Percentiles rank a stretch among this genome's conserved stretches.
Evolutionary conservation across 23 tunicate species (phyloP).

Genomic region (Oikopleura vanhoeffeni): DNA sequence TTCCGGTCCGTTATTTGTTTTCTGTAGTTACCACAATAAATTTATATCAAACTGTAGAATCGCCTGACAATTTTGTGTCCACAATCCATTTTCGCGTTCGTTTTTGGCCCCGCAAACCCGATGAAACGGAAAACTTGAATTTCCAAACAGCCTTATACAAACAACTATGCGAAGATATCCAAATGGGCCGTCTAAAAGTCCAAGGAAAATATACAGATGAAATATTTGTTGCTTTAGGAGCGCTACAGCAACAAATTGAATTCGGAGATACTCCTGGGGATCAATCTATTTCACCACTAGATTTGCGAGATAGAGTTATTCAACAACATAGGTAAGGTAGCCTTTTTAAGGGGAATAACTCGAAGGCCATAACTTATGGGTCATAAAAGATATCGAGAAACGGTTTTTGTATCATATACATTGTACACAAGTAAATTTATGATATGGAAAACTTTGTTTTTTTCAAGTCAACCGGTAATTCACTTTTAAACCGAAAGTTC

Average conservation of each 20-base stretch:
- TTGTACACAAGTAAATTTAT: too few species aligned
- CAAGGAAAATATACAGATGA: not conserved
- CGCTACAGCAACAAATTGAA: not conserved
- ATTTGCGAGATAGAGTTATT: not conserved
- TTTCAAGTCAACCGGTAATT: too few species aligned
- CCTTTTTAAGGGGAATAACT: too few species aligned
- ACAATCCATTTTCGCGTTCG: not conserved
- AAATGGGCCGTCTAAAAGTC: not conserved
- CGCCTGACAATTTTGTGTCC: not conserved
- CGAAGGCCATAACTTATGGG: too few species aligned
- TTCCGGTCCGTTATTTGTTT: too few species aligned
- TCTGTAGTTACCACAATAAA: too few species aligned
- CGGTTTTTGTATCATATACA: too few species aligned
- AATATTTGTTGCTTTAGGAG: not conserved
- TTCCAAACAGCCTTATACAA: not conserved
- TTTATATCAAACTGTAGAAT: too few species aligned
- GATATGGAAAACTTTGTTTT: too few species aligned
- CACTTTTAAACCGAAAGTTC: too few species aligned
- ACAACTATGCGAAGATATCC: not conserved
- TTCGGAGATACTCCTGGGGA: constrained; percentile 5
- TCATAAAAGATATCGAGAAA: too few species aligned
- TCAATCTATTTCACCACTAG: not conserved
- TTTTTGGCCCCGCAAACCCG: constrained; percentile 6
- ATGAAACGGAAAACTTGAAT: not conserved
- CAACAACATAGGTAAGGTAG: too few species aligned